These are phyloP conservation scores for Tipula helvola DNA, from an alignment of 2,888 invertebrate genomes.

Conservation along the genomic window DNA sequence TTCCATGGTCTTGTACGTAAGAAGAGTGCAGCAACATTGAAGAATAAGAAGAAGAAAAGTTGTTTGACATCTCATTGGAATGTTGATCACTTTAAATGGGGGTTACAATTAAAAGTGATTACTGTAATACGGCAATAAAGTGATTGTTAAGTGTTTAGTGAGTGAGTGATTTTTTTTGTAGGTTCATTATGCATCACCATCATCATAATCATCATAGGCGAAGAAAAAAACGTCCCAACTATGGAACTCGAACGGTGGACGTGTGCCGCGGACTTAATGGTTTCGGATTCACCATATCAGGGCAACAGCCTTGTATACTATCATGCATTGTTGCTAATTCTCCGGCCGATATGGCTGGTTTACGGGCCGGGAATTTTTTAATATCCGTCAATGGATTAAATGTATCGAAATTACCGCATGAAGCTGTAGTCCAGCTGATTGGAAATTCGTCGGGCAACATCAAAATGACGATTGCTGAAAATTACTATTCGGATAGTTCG, in stretches of 20 bases:
- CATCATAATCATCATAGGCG: slow-evolving; percentile 39
- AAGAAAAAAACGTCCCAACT: slow-evolving; percentile 49
- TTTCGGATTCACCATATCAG: slow-evolving; percentile 96
- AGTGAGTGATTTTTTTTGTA: background rate
- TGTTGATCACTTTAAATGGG: slow-evolving; percentile 6
- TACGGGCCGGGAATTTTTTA: slow-evolving; percentile 84
- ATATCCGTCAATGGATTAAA: slow-evolving; percentile 84
- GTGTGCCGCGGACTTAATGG: slow-evolving; percentile 77
- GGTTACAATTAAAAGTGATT: slow-evolving; percentile 8
- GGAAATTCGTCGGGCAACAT: slow-evolving; percentile 75
- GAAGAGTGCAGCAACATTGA: background rate
- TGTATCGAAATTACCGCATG: slow-evolving; percentile 85
- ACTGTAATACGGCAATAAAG: background rate
- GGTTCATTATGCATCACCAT: slow-evolving; percentile 23
- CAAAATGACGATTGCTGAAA: slow-evolving; percentile 74
- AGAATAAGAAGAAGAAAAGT: background rate
- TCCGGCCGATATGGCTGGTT: slow-evolving; percentile 81
- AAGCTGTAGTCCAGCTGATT: slow-evolving; percentile 83
- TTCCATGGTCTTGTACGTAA: background rate
- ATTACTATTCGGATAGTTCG: slow-evolving; percentile 74
- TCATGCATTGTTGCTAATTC: slow-evolving; percentile 84
- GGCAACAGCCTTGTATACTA: slow-evolving; percentile 89
- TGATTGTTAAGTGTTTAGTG: background rate
- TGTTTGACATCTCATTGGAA: slow-evolving; percentile 11
- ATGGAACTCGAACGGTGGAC: slow-evolving; percentile 52